A percentile compares a stretch with the other conserved stretches of the same genome.
Conservation (phyloP, 2,888 invertebrate species). For the Julus scanicus region DNA sequence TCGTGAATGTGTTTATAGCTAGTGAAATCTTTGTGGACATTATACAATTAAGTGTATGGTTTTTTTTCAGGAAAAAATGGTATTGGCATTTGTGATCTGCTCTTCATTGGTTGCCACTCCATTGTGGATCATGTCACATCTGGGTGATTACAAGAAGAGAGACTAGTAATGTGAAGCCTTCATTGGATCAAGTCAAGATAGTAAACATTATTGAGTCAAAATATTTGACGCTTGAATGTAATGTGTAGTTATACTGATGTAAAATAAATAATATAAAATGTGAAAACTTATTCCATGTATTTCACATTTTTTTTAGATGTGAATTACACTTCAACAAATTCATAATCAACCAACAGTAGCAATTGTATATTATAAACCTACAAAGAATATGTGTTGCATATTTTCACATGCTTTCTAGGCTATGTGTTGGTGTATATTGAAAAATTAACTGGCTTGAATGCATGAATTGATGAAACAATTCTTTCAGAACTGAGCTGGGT, state of each 20-base stretch:
- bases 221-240: not conserved
- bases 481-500: no score
- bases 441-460: no score
- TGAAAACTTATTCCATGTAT: no score
- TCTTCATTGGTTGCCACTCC: not conserved
- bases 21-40: not conserved
- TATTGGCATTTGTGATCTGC: not conserved
- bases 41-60: not conserved
- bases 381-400: no score
- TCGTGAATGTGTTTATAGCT: not conserved
- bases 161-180: not conserved
- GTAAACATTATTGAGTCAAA: not conserved
- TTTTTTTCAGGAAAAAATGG: slow-evolving; percentile 32
- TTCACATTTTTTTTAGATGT: no score
- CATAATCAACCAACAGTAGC: no score
- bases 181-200: not conserved
- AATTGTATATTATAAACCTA: no score
- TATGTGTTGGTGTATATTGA: no score
- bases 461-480: no score
- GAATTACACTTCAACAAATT: no score
- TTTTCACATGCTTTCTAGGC: no score
- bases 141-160: slow-evolving; percentile 51
- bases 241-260: slow-evolving; percentile 4
- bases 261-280: not conserved
- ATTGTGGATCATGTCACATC: slow-evolving; percentile 30